phyloP scores from a whole-genome alignment of 2,888 invertebrate genomes.

The Agriotes lineatus region DNA sequence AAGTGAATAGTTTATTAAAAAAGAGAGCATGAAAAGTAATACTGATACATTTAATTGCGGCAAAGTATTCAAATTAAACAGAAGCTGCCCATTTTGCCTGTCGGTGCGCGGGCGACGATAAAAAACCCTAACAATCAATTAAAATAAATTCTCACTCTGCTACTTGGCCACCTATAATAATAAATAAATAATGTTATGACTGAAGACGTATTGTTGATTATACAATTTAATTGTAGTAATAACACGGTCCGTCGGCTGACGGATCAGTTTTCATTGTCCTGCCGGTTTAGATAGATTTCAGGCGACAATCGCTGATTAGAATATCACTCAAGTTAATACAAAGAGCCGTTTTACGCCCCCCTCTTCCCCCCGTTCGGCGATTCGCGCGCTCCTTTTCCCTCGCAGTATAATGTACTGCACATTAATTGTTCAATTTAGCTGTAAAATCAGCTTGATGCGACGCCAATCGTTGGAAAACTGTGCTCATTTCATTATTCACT shows the following conservation, averaged over 20 bases:
- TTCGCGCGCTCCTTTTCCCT: not conserved
- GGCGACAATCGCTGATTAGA: slow-evolving; percentile 10
- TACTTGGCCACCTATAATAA: slow-evolving; percentile 22
- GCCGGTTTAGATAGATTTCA: slow-evolving; percentile 2
- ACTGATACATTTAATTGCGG: too few relatives aligned
- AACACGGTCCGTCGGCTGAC: slow-evolving; percentile 21
- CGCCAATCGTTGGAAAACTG: not conserved
- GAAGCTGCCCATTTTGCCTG: too few relatives aligned
- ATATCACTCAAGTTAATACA: not conserved
- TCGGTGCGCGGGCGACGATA: slow-evolving; percentile 15
- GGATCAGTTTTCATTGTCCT: slow-evolving; percentile 14
- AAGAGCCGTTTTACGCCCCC: slow-evolving; percentile 1
- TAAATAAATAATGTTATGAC: slow-evolving; percentile 35
- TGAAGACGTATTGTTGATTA: slow-evolving; percentile 27
- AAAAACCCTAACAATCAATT: slow-evolving; percentile 15
- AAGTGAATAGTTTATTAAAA: too few relatives aligned
- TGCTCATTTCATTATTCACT: too few relatives aligned
- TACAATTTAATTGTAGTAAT: slow-evolving; percentile 31
- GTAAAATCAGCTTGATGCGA: slow-evolving; percentile 1
- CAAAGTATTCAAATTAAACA: too few relatives aligned
- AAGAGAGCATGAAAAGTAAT: too few relatives aligned
- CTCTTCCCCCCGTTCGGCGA: not conserved
- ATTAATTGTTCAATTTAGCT: slow-evolving; percentile 12
- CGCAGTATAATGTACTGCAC: not conserved
- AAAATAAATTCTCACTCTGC: slow-evolving; percentile 24